These are phyloP conservation scores for Micromussa lordhowensis DNA, from an alignment of 92 coral and sea anemone genomes.

Conservation along the genomic window DNA sequence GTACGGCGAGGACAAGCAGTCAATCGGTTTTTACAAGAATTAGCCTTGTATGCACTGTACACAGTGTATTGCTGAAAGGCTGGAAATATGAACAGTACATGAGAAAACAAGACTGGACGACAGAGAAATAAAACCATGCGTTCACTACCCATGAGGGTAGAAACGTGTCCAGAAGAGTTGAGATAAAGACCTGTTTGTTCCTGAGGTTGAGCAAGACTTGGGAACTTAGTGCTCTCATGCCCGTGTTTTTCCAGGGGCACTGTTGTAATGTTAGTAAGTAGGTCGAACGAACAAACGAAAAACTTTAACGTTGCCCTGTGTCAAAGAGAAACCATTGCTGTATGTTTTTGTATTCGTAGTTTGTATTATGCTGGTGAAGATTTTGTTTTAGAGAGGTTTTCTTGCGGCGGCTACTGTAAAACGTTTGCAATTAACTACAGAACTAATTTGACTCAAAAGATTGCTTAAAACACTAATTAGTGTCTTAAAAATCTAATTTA, in stretches of 20 bases:
- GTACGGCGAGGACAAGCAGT: not conserved
- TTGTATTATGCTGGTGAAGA: not conserved
- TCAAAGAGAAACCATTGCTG: not conserved
- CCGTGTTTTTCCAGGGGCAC: not conserved
- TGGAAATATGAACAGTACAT: not conserved
- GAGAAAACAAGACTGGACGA: not conserved
- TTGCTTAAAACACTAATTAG: not conserved
- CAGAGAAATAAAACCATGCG: not conserved
- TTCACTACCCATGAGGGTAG: conserved; percentile 10
- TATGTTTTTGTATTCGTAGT: not conserved
- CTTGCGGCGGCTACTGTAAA: not conserved
- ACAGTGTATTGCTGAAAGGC: conserved; percentile 17
- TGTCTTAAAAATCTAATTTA: no score
- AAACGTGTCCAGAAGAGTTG: not conserved
- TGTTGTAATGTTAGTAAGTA: conserved; percentile 20
- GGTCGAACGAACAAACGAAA: conserved; percentile 23
- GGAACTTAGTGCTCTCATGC: not conserved
- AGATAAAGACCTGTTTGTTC: conserved; percentile 15
- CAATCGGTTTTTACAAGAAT: not conserved
- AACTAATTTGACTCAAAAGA: not conserved
- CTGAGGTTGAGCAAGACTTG: conserved; percentile 22
- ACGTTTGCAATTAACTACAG: not conserved
- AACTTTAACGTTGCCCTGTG: not conserved
- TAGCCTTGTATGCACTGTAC: conserved; percentile 20
- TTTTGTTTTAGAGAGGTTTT: not conserved